Conservation (phyloP, 2,888 invertebrate species). For the Apotomis capreana region DNA sequence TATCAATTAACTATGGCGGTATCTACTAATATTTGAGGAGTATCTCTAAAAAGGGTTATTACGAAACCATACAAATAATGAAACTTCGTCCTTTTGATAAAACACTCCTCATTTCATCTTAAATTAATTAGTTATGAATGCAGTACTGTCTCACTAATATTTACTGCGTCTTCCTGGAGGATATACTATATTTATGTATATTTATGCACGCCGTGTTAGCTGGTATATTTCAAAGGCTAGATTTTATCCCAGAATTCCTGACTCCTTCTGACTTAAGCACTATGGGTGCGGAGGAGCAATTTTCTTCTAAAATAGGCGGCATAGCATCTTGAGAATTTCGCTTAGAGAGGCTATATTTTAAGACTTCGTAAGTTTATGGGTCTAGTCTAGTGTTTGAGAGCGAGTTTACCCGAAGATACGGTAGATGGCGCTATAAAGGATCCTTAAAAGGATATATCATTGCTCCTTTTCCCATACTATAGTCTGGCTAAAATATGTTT, state of each 20-base stretch:
- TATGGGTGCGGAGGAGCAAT: constrained; percentile 28
- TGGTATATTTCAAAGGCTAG: constrained; percentile 41
- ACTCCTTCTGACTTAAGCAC: constrained; percentile 37
- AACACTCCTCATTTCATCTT: too few species aligned
- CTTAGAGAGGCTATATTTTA: neutral
- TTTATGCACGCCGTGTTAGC: constrained; percentile 39
- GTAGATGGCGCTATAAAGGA: too few species aligned
- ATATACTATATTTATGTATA: constrained; percentile 41
- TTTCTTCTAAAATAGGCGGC: constrained; percentile 12
- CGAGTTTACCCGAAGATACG: neutral
- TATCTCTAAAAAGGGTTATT: too few species aligned
- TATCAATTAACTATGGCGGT: too few species aligned
- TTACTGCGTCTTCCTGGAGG: constrained; percentile 12
- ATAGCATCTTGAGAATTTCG: constrained; percentile 25
- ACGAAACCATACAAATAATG: too few species aligned
- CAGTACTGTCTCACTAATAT: constrained; percentile 9
- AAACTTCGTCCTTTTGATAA: too few species aligned
- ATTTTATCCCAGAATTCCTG: constrained; percentile 37
- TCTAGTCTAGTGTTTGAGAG: neutral
- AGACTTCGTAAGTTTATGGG: neutral
- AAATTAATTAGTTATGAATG: neutral
- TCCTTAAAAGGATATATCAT: too few species aligned
- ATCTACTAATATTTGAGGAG: too few species aligned
- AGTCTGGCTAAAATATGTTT: too few species aligned
- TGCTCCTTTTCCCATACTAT: too few species aligned